Evolutionary conservation across 2,113 vertebrate genomes (phyloP), one percentile per base, ranked within the genome.

Genomic region (Urocynchramus pylzowi): DNA sequence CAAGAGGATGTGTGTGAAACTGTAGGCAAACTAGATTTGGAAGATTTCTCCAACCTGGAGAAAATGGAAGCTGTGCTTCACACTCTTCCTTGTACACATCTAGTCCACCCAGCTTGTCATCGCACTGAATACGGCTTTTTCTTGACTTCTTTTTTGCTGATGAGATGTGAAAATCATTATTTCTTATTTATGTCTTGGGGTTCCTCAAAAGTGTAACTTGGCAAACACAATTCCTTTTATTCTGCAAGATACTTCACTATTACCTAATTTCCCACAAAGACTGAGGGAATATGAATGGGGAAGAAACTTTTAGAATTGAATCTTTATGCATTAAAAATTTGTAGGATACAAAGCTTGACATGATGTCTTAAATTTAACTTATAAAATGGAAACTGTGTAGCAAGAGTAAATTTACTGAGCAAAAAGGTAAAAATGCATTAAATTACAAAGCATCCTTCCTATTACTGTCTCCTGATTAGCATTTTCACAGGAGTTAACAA

Each of bases 11-110:
- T 30, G 10, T 31, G 10, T 3, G 2, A 35, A 8, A 20, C 22
- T 56, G 35, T 3, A 64, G 28, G 21, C 39, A 53, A 88, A 47
- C 13, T 39, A 69, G 59, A 45, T 44, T 90, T 90, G 53, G 28
- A 86, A 80, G 45, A 50, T 11, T 60, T 49, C 12, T 91, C 30
- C 31, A 44, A 4, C 27, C 47, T 60, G 59, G 24, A 60, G n/a
- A 70, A 61, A 90, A 60, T 26, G 4, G 17, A 10, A 53, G 41
- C n/a, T 24, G 6, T 64, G 11, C 33, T 80, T 80, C 18, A 65
- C 0, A 0, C 15, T 24, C 45, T 74, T 73, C 30, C 31, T 75
- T 81, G 6, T n/a, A 70, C 7, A 65, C 12, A 57, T 6, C 14
- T 24, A 52, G 15, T 56, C 14, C 13, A 64, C 6, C 4, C 21